Base-by-base conservation (phyloP, 2,113 vertebrate genomes). In the Toxotes chatareus region DNA sequence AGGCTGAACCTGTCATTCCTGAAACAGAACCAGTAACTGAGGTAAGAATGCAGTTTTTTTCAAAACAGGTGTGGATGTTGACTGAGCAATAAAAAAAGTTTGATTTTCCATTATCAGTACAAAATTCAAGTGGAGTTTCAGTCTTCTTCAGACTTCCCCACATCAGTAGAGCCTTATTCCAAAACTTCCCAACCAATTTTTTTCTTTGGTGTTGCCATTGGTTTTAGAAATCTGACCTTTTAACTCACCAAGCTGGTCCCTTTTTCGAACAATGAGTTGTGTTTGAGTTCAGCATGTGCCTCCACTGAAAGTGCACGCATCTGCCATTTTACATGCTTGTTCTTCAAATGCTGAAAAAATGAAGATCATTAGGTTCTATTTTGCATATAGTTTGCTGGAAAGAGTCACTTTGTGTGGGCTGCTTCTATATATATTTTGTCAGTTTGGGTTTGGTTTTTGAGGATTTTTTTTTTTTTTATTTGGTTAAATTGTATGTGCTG, bases 11-110 rank as follows among this genome's bases (percentile, higher is more conserved):
- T 3, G 23, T 70, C 78, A 82, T 86, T 83, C 84, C 88, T 21
- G 85, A 87, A 82, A 56, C 71, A 65, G 73, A 91, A 74, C 69
- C 85, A 77, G 68, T 49, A 40, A 36, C 56, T 19, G 84, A 91
- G 89, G 90, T 92, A 90, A 83, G 78, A 46, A 36, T 27, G 27
- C 27, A 21, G 8, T 7, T 4, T 44, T 17, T n/a, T 73, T 17
- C 57, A 8, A 14, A 5, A 27, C 21, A 4, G 0, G 8, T 12
- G 3, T 34, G 4, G 12, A 5, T 16, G 31, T 14, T 70, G 42
- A 44, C 42, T 44, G 14, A 47, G 16, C 14, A 17, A 47, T 17
- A 14, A 17, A 17, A 47, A 17, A 47, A 17, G 11, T 17, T 70
- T 32, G 8, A 5, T n/a, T 12, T 31, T 17, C 31, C 65, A 68